Conservation (phyloP, 1,140 invertebrate genomes). For the Lanistes nyassanus region DNA sequence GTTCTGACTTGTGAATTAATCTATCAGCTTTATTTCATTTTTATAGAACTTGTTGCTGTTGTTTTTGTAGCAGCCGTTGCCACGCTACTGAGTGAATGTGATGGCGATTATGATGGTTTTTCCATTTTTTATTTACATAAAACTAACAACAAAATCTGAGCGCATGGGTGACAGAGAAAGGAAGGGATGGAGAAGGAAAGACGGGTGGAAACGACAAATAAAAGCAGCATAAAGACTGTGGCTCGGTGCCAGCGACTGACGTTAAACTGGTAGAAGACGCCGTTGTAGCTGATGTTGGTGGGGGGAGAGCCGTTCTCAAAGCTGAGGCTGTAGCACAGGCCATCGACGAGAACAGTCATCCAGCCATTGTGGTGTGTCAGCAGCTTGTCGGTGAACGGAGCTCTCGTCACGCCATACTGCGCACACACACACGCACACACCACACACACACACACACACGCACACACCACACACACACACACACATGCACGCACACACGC, state of each 20-base stretch:
- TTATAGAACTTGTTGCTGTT: too few relatives aligned
- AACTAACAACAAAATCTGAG: neutral
- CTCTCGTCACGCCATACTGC: constrained; percentile 35
- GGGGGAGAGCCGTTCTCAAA: constrained; percentile 47
- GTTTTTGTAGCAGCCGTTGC: too few relatives aligned
- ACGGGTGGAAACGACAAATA: neutral
- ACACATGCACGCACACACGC: neutral
- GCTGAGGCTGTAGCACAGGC: constrained; percentile 37
- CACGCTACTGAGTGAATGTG: too few relatives aligned
- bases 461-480: constrained; percentile 11
- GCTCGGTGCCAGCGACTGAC: constrained; percentile 36
- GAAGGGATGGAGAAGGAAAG: neutral
- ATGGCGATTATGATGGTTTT: too few relatives aligned
- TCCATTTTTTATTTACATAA: too few relatives aligned
- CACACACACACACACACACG: neutral
- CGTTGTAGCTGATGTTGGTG: constrained; percentile 53
- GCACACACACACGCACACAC: neutral
- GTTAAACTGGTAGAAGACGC: constrained; percentile 48
- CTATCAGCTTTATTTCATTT: too few relatives aligned
- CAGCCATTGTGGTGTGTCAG: constrained; percentile 53
- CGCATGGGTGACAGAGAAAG: neutral
- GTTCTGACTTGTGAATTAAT: too few relatives aligned
- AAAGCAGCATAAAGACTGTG: neutral
- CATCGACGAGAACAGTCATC: constrained; percentile 39
- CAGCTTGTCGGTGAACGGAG: constrained; percentile 40